Evolutionary conservation across 2,113 vertebrate genomes (phyloP).

Genomic region (Percina caprodes): DNA sequence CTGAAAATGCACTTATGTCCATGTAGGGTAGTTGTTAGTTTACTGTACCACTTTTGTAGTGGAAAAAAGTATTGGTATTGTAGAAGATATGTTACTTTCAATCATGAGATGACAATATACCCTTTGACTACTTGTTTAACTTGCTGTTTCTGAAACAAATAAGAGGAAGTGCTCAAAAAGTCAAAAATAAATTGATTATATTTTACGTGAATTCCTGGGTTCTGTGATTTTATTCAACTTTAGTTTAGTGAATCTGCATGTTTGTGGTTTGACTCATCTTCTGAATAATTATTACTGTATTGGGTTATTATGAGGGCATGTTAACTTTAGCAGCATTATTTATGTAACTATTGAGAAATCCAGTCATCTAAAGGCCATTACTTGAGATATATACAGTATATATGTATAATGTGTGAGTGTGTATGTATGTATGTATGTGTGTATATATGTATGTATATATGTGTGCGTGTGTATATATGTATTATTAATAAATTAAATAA

Average conservation of each 20-base stretch:
- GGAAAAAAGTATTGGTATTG: slow-evolving; percentile 3
- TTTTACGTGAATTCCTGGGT: slow-evolving; percentile 30
- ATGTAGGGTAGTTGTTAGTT: slow-evolving; percentile 25
- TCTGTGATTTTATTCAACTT: slow-evolving; percentile 49
- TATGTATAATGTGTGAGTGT: no score
- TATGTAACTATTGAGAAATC: background rate
- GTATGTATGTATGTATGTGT: no score
- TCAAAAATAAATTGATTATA: slow-evolving; percentile 46
- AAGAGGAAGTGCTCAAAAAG: slow-evolving; percentile 5
- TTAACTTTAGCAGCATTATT: background rate
- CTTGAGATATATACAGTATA: no score
- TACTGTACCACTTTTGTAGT: slow-evolving; percentile 18
- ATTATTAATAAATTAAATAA: no score
- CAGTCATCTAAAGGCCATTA: background rate
- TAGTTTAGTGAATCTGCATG: background rate
- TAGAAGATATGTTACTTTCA: slow-evolving; percentile 28
- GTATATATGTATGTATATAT: no score
- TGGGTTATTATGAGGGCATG: background rate
- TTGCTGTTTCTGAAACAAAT: slow-evolving; percentile 33
- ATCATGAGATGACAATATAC: slow-evolving; percentile 31
- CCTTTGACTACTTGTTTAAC: slow-evolving; percentile 38
- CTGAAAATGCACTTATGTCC: slow-evolving; percentile 24
- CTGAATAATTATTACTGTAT: background rate
- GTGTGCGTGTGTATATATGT: no score
- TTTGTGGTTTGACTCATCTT: background rate